Percentiles rank a stretch among this genome's conserved stretches.
These are phyloP conservation scores for Lanius ludovicianus DNA, from an alignment of 2,113 vertebrate genomes.

Conservation along the genomic window DNA sequence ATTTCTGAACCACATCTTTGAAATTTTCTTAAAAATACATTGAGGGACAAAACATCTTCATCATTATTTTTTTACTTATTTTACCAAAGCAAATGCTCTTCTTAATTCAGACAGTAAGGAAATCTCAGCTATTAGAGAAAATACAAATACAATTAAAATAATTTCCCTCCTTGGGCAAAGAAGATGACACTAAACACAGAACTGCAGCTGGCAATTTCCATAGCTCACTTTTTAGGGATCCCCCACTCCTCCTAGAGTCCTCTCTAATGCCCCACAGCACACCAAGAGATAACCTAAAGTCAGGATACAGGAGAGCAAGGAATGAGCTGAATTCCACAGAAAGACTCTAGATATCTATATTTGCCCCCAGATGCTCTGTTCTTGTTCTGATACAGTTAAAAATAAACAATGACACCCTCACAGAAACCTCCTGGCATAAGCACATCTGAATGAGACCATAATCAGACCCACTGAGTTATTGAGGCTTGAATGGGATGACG, in stretches of 20 bases:
- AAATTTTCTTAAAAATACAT: slow-evolving; percentile 49
- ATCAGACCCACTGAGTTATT: not conserved
- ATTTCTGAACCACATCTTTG: slow-evolving; percentile 61
- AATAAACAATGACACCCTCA: not conserved
- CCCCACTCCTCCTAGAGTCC: not conserved
- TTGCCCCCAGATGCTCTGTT: not conserved
- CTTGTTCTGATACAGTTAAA: not conserved
- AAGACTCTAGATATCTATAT: not conserved
- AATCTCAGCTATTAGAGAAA: not conserved
- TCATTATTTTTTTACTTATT: not conserved
- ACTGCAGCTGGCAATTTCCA: not conserved
- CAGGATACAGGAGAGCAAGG: not conserved
- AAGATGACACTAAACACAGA: not conserved
- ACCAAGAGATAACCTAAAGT: not conserved
- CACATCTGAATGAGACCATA: not conserved
- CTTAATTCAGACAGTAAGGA: not conserved
- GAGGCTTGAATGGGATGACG: not conserved
- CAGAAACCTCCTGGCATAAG: not conserved
- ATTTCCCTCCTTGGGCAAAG: not conserved
- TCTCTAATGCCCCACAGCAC: not conserved
- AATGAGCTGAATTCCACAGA: not conserved
- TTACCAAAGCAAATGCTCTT: not conserved
- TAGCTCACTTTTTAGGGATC: not conserved
- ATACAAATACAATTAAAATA: not conserved
- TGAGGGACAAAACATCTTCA: not conserved